Base-by-base conservation (phyloP, 2,888 invertebrate species). In the Phyllotreta cruciferae region DNA sequence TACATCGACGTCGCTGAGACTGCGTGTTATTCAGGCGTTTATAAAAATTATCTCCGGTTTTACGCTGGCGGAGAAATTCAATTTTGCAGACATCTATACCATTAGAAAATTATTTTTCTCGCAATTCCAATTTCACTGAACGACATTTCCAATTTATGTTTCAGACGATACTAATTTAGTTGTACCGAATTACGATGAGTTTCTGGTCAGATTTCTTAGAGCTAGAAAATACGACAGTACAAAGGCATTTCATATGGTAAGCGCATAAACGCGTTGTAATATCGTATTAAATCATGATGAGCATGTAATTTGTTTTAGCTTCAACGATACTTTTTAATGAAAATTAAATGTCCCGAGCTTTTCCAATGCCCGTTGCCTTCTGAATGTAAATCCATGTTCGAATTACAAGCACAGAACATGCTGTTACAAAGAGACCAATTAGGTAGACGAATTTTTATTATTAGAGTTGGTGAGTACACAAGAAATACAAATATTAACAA, bases 171-270 rank as follows among this genome's bases (percentile, higher is more conserved):
- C 72, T 6, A 80, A 79, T 71, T 70, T 79, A 60, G 70, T 60
- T 58, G 77, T 82, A 60, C 82, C 86, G 52, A 83, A 83, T 75
- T 84, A 84, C 68, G 85, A 86, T 70, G 82, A 81, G 7, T 86
- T 85, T 74, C 79, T 87, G 54, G 72, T 86, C 56, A 80, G 86
- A 71, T 87, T 87, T 75, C 78, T 87, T 41, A 80, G 87, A 66
- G 85, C 86, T 1, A 82, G 86, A 69, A 83, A 84, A 73, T 87
- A 85, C 70, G 80, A 83, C 70, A 78, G 79, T 52, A 77, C 79
- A 42, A 82, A 82, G 72, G 81, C 83, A 9, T 82, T 82, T 71
- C 77, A 77, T 54, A 82, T 82, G 80, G 82, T 82, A 72, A 74
- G 73, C 56, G 11, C 4, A 45, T 54, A n/a, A 36, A 38, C 10